These are phyloP conservation scores for Leptoclinus maculatus DNA, from an alignment of 2,797 vertebrate genomes.

Conservation along the genomic window DNA sequence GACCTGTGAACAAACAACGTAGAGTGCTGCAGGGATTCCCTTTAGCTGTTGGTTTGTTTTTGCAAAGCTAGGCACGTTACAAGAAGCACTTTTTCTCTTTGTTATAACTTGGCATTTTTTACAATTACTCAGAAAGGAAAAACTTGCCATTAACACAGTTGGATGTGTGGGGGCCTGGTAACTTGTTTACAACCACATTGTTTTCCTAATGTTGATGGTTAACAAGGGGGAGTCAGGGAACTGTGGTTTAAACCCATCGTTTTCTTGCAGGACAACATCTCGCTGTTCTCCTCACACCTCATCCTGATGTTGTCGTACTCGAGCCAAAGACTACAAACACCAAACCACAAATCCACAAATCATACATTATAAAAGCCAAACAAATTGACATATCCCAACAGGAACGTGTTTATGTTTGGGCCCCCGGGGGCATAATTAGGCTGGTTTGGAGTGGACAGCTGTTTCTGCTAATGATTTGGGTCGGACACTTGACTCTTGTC, in stretches of 20 bases:
- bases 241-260: background rate
- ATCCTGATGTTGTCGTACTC: background rate
- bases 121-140: slow-evolving; percentile 23
- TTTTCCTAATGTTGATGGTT: slow-evolving; percentile 16
- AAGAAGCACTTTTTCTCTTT: background rate
- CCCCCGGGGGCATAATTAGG: slow-evolving; percentile 8
- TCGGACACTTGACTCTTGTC: slow-evolving; percentile 31
- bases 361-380: background rate
- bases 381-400: background rate
- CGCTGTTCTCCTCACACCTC: slow-evolving; percentile 6
- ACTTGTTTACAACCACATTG: slow-evolving; percentile 35
- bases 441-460: slow-evolving; percentile 31
- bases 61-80: slow-evolving; percentile 10
- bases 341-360: background rate
- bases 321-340: slow-evolving; percentile 23
- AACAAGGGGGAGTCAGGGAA: slow-evolving; percentile 18
- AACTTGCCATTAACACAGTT: slow-evolving; percentile 17
- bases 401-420: slow-evolving; percentile 1
- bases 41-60: background rate
- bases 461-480: slow-evolving; percentile 35
- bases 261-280: background rate
- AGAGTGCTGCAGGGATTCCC: background rate
- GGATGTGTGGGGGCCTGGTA: background rate
- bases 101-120: slow-evolving; percentile 16
- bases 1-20: background rate